Evolutionary conservation across 2,888 invertebrate species (phyloP), one percentile per base, ranked within the genome.

Genomic region (Perizoma flavofasciatum): DNA sequence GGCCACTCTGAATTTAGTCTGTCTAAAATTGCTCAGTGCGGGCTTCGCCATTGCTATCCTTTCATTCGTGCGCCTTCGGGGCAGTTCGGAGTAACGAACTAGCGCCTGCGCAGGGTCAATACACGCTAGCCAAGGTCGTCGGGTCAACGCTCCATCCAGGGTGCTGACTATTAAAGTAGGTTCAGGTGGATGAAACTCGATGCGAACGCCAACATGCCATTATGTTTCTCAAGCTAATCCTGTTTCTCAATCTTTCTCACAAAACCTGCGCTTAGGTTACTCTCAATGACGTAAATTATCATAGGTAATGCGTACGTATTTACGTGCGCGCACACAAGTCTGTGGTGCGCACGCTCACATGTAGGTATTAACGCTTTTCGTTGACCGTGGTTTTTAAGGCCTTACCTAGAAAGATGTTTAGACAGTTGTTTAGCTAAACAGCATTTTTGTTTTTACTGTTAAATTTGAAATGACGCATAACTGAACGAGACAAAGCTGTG

Each of bases 71-170:
- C 61, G 68, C 66, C 71, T 74, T 78, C 75, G 74, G 71, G 71
- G 77, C 40, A 73, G 72, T 61, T 74, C 77, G 77, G 75, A 75
- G 78, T 87, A 86, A 86, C 84, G 84, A 85, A 76, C 74, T 71
- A 74, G 72, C 84, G 88, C 77, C 66, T 70, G 83, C 86, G 86
- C 88, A 84, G 87, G 88, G 86, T 89, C 88, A 89, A 89, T 79
- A 85, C 58, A 81, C 84, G 82, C 84, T 68, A 72, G 69, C 72
- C 84, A 88, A 86, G 88, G 87, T 71, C 22, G 22, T 22, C 85
- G 82, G 83, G 85, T 86, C 86, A 77, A 77, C 71, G 86, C 68
- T 79, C 86, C 61, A 73, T 73, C 80, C 76, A 73, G 77, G 67
- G 73, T 66, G 51, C 53, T 40, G 50, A 62, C 59, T 56, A 63